phyloP scores from a whole-genome alignment of 53 echinoderm and acorn worm species.

The Apostichopus leukothele region DNA sequence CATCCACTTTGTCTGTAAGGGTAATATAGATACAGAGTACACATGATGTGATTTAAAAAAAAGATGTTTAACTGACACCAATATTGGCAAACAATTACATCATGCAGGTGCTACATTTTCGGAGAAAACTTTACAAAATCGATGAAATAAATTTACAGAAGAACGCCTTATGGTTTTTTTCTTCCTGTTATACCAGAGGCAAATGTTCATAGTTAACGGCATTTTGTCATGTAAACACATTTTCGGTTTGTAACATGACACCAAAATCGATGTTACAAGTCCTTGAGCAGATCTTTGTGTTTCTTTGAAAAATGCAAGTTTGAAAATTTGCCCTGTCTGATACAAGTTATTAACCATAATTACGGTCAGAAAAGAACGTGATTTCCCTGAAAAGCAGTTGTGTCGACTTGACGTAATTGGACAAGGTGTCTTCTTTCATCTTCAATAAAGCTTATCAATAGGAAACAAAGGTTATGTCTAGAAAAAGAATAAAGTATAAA shows the following conservation, averaged over 20 bases:
- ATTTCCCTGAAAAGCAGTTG: background rate
- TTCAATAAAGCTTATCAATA: too few relatives aligned
- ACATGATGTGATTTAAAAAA: too few relatives aligned
- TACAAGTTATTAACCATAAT: background rate
- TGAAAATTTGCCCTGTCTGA: background rate
- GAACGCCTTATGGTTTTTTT: too few relatives aligned
- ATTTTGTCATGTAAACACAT: background rate
- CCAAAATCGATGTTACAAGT: background rate
- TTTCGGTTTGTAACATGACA: background rate
- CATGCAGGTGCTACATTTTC: background rate
- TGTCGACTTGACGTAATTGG: background rate
- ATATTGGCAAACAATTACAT: too few relatives aligned
- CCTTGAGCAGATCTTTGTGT: background rate
- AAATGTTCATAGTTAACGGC: background rate
- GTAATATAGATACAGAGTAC: too few relatives aligned
- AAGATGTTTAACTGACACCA: too few relatives aligned
- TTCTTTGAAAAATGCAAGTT: background rate
- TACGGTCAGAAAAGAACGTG: background rate
- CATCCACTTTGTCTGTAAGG: too few relatives aligned
- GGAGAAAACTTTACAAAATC: background rate
- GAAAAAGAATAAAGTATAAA: too few relatives aligned
- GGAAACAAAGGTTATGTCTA: too few relatives aligned
- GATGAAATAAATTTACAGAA: background rate
- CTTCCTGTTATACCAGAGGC: too few relatives aligned
- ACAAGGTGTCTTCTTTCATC: too few relatives aligned